Evolutionary conservation across 2,113 vertebrate genomes (phyloP), one percentile per base, ranked within the genome.

Genomic region (Cyphomyrus discorhynchus): DNA sequence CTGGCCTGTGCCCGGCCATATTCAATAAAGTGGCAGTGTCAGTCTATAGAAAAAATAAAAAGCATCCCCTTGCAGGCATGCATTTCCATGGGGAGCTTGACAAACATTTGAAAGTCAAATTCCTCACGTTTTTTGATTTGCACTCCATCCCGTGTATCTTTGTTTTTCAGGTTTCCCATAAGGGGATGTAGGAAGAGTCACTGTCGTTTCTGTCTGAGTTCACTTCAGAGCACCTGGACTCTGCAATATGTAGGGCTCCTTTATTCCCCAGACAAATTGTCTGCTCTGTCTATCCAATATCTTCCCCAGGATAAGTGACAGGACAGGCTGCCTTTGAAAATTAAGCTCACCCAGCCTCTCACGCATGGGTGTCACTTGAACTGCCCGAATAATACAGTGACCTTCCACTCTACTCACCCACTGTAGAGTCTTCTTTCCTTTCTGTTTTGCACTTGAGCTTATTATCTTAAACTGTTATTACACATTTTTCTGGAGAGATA

Each of bases 31-130:
- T 19, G 31, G 35, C 35, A 6, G 35, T 19, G 35, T 77, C 70
- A 77, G 11, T 8, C 83, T 27, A 27, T 27, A 84, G 21, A 31
- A 49, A 86, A 49, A 50, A 31, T 27, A 50, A 49, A 46, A 86
- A 50, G 11, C 3, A 11, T 47, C 5, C n/a, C 7, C 45, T 47
- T n/a, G 24, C 62, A 24, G 47, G 10, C 24, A 0, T 50, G 17
- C 47, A 27, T 85, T 49, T n/a, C 45, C 42, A n/a, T 50, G 83
- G 50, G 27, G 24, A 49, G 42, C 83, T 49, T 86, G 45, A 50
- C 83, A 49, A 86, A 86, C 49, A 86, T 86, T 86, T 50, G 83
- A 86, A 86, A 86, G 83, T 50, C 83, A 86, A 50, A 86, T 86
- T 15, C 10, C 19, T 49, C 19, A 47, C 8, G 2, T 50, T 50